Evolutionary conservation across 2,888 invertebrate genomes (phyloP), one percentile per base, ranked within the genome.

Genomic region (Volucella inanis): DNA sequence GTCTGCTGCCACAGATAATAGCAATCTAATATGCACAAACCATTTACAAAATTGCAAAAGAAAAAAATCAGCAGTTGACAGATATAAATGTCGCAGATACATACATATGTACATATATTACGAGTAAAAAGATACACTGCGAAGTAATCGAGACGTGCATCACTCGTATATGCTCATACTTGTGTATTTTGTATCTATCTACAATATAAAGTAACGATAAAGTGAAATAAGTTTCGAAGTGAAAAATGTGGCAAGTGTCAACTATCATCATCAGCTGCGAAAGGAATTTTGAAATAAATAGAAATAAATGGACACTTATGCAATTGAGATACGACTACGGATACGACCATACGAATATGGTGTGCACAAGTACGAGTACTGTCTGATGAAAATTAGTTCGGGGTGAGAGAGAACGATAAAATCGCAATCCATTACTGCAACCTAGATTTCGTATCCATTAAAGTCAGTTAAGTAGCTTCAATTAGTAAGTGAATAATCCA

Each of bases 221-320:
- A 52, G 11, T 14, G 47, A 68, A 45, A 2, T 3, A 22, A 67
- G 55, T 31, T 54, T 43, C 54, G 18, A 50, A 65, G 50, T 14
- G 65, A 49, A 70, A 47, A 59, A 41, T 71, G 61, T 45, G 52
- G 22, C 71, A 72, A 72, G 71, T 72, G 61, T 52, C 71, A 72
- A 15, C 71, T 61, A 72, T 54, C 52, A 62, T 55, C 45, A 45
- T 22, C 62, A 74, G 54, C 72, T 54, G 62, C 54, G 62, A 62
- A 64, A 55, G 54, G 72, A 74, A 74, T 64, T 62, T 64, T 38
- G 18, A 31, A 61, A 15, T 72, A 72, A 72, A 72, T 61, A 61
- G 43, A 72, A 52, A 61, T 74, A 64, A 74, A 74, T 50, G 62
- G 18, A 70, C 70, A 57, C 57, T 70, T 70, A 70, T 70, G 57